Percentiles rank a stretch among this genome's conserved stretches.
These are phyloP conservation scores for Physeter macrocephalus DNA, from an alignment of 2,113 vertebrate species.

Conservation along the genomic window DNA sequence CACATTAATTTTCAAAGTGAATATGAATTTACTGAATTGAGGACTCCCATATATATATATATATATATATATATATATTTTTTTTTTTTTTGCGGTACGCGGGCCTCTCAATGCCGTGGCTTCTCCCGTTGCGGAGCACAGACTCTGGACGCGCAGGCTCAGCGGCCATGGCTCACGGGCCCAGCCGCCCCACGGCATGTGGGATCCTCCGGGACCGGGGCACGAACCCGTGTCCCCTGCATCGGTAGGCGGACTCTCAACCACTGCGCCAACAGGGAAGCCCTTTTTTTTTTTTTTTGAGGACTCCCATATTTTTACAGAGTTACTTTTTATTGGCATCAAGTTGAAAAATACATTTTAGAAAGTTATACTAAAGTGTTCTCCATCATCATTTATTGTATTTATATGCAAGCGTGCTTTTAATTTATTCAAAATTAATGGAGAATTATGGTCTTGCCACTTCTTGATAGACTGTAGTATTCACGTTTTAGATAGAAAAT, in stretches of 20 bases:
- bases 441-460: not conserved
- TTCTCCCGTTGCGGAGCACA: too few relatives aligned
- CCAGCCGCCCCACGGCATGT: too few relatives aligned
- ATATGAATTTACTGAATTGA: not conserved
- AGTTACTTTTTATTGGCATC: not conserved
- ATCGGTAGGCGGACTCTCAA: too few relatives aligned
- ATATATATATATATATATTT: too few relatives aligned
- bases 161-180: too few relatives aligned
- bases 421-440: not conserved
- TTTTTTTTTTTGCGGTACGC: too few relatives aligned
- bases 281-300: too few relatives aligned
- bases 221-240: too few relatives aligned
- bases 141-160: too few relatives aligned
- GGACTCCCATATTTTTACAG: not conserved
- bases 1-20: not conserved
- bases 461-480: not conserved
- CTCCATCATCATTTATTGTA: not conserved
- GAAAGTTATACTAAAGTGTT: not conserved
- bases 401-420: not conserved
- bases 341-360: not conserved
- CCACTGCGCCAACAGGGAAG: too few relatives aligned
- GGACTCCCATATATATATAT: rapidly evolving
- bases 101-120: too few relatives aligned
- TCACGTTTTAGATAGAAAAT: not conserved
- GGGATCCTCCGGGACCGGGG: too few relatives aligned